Evolutionary conservation across 2,113 vertebrate species (phyloP), one percentile per base, ranked within the genome.

Genomic region (Lanius ludovicianus): DNA sequence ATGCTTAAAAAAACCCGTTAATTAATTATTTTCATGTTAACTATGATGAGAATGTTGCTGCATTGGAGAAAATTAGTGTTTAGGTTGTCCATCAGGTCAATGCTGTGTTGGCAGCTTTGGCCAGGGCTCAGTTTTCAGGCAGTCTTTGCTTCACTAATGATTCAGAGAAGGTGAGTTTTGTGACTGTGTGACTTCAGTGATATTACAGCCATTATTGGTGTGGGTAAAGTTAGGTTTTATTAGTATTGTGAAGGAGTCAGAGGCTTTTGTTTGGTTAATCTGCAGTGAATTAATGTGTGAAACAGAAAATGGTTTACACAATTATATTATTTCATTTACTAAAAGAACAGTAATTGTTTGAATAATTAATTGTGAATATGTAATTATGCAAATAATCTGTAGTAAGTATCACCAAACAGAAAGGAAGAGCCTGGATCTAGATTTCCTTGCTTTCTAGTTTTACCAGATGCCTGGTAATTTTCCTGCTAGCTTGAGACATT

Each of bases 1-100:
- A 5, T 24, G 15, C 60, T 89, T 89, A 3, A 42, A 50, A 35
- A 2, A 4, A 0, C 4, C 10, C 1, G 4, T 27, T 14, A 16
- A 9, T 33, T 13, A 30, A 24, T 68, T 68, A 15, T 41, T 88
- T 44, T 39, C 39, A 13, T 21, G 17, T 44, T 86, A 25, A n/a
- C n/a, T 46, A 20, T 31, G 3, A 27, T 75, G 27, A 62, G 23
- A 70, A 12, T 47, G 27, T 39, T 55, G 33, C 11, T 56, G 0
- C 9, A 8, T 11, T 47, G 33, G 28, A 63, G 74, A 84, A 91
- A 56, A 46, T 63, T 6, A 13, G 15, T 37, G 4, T 84, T 94
- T 70, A 24, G 9, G 15, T 50, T 81, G 52, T 67, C 35, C 7
- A 2, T 55, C 27, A 3, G n/a, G 28, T 56, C 46, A 50, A 6